Evolutionary conservation across 2,888 invertebrate species (phyloP).

Genomic region (Ectemnius cavifrons): DNA sequence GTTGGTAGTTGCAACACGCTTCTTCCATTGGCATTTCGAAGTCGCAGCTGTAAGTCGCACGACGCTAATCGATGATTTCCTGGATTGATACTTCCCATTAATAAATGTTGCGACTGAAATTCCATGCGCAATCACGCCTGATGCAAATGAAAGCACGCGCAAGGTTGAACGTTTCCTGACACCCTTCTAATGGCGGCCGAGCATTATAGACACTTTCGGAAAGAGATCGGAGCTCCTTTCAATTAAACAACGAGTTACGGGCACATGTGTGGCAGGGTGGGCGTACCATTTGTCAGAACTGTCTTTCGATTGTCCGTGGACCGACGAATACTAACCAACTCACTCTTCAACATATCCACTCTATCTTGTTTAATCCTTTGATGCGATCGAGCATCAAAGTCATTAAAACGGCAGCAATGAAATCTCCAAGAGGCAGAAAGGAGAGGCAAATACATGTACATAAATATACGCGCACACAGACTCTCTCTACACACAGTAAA

Average conservation of each 20-base stretch:
- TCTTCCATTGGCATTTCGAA: neutral
- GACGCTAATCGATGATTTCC: constrained; percentile 36
- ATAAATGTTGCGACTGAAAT: constrained; percentile 29
- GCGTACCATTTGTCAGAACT: no score
- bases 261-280: no score
- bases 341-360: no score
- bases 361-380: no score
- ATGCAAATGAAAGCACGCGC: constrained; percentile 31
- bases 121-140: constrained; percentile 18
- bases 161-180: neutral
- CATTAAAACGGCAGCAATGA: constrained; percentile 55
- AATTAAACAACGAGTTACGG: no score
- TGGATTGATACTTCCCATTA: constrained; percentile 29
- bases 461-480: no score
- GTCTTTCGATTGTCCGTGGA: no score
- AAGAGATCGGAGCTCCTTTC: no score
- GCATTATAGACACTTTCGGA: no score
- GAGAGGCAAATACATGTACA: constrained; percentile 34
- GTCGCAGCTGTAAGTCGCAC: neutral
- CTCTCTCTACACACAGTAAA: constrained; percentile 12
- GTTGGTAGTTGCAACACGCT: neutral
- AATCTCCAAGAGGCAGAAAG: constrained; percentile 48
- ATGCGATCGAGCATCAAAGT: constrained; percentile 11
- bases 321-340: no score
- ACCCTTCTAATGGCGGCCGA: no score